Evolutionary conservation across 2,797 vertebrate genomes (phyloP).

Genomic region (Platalea minor): DNA sequence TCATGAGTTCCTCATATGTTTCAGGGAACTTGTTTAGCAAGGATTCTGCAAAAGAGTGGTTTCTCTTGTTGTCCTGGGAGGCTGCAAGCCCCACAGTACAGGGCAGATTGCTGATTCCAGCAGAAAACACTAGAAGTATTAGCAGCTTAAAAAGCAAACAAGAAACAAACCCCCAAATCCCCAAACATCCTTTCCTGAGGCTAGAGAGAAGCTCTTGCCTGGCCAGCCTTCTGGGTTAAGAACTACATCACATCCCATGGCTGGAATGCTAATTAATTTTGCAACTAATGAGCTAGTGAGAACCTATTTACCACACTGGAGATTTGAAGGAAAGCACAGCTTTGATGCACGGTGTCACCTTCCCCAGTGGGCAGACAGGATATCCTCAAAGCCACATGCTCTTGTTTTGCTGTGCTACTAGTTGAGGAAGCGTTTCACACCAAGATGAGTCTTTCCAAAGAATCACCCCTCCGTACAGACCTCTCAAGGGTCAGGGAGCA

Average conservation of each 20-base stretch:
- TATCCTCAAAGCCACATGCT: not conserved
- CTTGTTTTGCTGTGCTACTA: not conserved
- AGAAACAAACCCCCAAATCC: not conserved
- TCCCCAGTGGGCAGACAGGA: not conserved
- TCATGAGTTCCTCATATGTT: not conserved
- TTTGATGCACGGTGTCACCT: not conserved
- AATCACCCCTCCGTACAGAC: not conserved
- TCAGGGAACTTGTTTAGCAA: not conserved
- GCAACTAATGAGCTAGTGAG: not conserved
- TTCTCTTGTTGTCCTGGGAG: not conserved
- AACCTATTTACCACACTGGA: not conserved
- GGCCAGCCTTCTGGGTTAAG: not conserved
- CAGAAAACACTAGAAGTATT: not conserved
- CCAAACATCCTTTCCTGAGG: not conserved
- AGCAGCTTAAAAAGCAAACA: not conserved
- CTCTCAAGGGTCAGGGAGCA: not conserved
- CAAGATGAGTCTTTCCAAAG: not conserved
- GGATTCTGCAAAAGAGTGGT: not conserved
- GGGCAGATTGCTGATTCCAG: not conserved
- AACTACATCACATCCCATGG: not conserved
- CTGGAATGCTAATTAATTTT: conserved; percentile 35
- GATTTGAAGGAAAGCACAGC: not conserved
- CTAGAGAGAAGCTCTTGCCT: not conserved
- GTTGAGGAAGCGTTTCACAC: conserved; percentile 25
- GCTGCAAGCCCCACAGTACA: not conserved